Percentiles rank a stretch among this genome's conserved stretches.
Conservation (phyloP, 2,888 invertebrate genomes). For the Nasonovia ribisnigri region DNA sequence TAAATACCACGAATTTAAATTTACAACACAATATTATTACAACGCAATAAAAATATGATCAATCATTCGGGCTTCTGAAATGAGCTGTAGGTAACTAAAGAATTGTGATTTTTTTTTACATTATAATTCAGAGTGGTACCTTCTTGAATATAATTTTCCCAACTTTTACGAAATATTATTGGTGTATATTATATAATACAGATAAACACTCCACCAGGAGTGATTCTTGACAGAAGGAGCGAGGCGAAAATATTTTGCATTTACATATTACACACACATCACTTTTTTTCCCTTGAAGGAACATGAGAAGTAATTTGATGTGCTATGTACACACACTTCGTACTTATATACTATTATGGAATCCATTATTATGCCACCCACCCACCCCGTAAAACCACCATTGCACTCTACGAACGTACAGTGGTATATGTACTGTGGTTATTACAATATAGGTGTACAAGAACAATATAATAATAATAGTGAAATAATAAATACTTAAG, state of each 20-base stretch:
- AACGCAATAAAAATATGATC: conserved; percentile 31
- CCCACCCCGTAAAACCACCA: background rate
- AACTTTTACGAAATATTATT: background rate
- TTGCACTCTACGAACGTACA: background rate
- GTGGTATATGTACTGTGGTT: background rate
- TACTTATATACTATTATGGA: too few species aligned
- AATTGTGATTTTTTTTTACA: background rate
- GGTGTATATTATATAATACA: background rate
- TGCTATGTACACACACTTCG: too few species aligned
- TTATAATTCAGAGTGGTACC: background rate
- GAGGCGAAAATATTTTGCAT: background rate
- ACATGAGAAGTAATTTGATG: background rate
- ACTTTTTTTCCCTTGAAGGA: background rate
- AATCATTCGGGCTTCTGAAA: background rate
- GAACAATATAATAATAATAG: too few species aligned
- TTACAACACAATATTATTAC: background rate
- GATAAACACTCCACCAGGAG: background rate
- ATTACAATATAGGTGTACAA: background rate
- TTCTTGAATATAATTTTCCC: background rate
- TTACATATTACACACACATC: background rate
- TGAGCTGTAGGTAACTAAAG: background rate
- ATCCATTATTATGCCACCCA: background rate
- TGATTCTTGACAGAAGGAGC: background rate
- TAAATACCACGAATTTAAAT: background rate
- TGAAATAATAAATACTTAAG: too few species aligned